Evolutionary conservation across 2,797 vertebrate genomes (phyloP).

Genomic region (Cossypha polioptera): DNA sequence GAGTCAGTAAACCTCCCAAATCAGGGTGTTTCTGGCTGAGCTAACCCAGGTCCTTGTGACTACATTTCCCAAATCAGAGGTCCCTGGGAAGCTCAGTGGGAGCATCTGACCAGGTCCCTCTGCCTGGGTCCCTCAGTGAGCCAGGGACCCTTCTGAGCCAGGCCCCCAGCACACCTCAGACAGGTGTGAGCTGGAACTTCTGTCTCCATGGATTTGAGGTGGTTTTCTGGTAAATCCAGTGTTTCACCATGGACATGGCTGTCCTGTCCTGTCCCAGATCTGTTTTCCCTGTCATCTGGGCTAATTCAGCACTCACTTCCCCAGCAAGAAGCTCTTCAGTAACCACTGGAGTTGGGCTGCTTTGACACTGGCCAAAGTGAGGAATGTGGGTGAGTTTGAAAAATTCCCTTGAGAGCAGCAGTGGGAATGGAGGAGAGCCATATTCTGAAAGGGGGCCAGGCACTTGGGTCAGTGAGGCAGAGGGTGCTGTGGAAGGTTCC

Average conservation of each 20-base stretch:
- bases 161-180: fast-evolving
- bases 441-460: not conserved
- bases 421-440: not conserved
- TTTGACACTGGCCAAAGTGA: not conserved
- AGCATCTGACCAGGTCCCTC: fast-evolving
- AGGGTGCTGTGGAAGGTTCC: not conserved
- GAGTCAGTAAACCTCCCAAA: not conserved
- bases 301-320: not conserved
- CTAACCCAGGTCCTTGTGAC: not conserved
- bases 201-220: not conserved
- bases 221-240: not conserved
- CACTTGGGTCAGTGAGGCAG: not conserved
- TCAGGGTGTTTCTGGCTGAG: not conserved
- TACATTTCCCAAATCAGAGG: not conserved
- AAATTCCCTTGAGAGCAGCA: not conserved
- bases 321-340: not conserved
- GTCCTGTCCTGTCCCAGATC: not conserved
- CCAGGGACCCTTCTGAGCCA: not conserved
- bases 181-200: not conserved
- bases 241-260: not conserved
- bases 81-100: not conserved
- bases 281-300: not conserved
- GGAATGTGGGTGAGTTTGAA: not conserved
- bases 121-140: not conserved
- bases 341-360: not conserved